These are phyloP conservation scores for Ctenochaetus hawaiiensis DNA, from an alignment of 2,797 vertebrate species.

Conservation along the genomic window DNA sequence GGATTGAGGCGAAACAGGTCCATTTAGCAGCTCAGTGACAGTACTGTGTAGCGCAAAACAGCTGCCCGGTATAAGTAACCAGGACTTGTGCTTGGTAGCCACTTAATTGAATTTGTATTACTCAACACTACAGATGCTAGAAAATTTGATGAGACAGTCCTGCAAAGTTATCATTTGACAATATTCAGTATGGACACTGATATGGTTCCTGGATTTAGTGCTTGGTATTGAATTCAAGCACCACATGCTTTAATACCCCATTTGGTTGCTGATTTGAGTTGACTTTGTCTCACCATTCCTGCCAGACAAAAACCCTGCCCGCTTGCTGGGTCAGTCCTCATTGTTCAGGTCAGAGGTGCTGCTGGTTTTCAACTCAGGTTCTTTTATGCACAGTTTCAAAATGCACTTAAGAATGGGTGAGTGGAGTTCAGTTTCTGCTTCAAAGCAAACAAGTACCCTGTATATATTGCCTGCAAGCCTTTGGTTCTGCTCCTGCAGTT, in stretches of 20 bases:
- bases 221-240: background rate
- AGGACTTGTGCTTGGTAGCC: background rate
- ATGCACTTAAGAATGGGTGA: background rate
- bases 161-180: background rate
- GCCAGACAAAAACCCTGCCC: constrained; percentile 14
- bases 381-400: no score
- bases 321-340: constrained; percentile 13
- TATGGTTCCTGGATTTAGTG: background rate
- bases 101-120: background rate
- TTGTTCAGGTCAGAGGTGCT: constrained; percentile 20
- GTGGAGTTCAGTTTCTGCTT: background rate
- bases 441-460: background rate
- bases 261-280: background rate
- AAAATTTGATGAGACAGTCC: background rate
- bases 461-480: background rate
- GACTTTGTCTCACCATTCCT: constrained; percentile 2
- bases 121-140: background rate
- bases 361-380: constrained; percentile 3
- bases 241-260: background rate
- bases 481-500: background rate
- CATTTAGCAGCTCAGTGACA: background rate
- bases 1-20: background rate
- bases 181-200: no score
- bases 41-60: background rate
- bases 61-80: no score